These are phyloP conservation scores for Ptychodera flava DNA, from an alignment of 35 echinoderm and acorn worm species.

Conservation along the genomic window DNA sequence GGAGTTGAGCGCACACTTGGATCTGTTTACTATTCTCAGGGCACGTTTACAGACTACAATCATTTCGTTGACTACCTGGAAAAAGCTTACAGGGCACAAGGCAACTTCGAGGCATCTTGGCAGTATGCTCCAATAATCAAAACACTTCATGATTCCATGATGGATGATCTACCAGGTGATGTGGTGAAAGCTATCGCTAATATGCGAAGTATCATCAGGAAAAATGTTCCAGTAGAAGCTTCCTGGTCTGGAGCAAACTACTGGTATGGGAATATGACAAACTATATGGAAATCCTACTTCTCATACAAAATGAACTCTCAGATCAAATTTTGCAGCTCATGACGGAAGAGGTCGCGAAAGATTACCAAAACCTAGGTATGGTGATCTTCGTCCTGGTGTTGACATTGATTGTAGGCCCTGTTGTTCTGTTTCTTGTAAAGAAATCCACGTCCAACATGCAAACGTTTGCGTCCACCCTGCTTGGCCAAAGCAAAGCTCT, in stretches of 20 bases:
- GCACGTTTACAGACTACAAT: constrained; percentile 56
- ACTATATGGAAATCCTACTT: constrained; percentile 60
- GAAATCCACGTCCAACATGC: constrained; percentile 46
- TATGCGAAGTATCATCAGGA: constrained; percentile 55
- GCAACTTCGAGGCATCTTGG: constrained; percentile 51
- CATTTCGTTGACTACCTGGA: constrained; percentile 83
- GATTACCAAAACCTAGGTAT: constrained; percentile 49
- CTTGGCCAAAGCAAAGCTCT: constrained; percentile 52
- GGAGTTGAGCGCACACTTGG: constrained; percentile 68
- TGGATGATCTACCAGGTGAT: constrained; percentile 22
- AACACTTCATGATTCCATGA: constrained; percentile 30
- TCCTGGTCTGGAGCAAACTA: constrained; percentile 59
- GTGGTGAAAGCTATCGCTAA: constrained; percentile 39
- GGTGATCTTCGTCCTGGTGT: constrained; percentile 55
- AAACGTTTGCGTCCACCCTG: constrained; percentile 42
- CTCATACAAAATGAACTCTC: constrained; percentile 61
- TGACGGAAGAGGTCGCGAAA: constrained; percentile 41
- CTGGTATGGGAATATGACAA: constrained; percentile 84
- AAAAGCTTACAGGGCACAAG: constrained; percentile 54
- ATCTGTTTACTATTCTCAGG: constrained; percentile 64
- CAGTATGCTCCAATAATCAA: constrained; percentile 52
- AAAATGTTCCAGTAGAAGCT: constrained; percentile 34
- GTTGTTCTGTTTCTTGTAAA: constrained; percentile 61
- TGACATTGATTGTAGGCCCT: constrained; percentile 40
- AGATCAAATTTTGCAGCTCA: constrained; percentile 36